Evolutionary conservation across 2,113 vertebrate genomes (phyloP).

Genomic region (Poeciliopsis occidentalis): DNA sequence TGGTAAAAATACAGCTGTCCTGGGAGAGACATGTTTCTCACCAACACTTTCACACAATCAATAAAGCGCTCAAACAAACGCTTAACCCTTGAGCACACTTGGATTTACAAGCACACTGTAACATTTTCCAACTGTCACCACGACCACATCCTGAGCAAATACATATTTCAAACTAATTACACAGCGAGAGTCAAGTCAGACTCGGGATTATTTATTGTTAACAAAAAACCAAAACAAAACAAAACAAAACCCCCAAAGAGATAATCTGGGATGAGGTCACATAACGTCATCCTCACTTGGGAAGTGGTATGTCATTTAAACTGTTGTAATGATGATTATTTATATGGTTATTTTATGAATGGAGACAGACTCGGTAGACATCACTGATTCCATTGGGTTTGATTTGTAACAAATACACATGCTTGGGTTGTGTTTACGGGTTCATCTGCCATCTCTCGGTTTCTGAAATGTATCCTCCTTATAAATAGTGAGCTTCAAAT

Average conservation of each 20-base stretch:
- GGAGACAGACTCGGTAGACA: slow-evolving; percentile 25
- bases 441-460: slow-evolving; percentile 2
- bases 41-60: slow-evolving; percentile 60
- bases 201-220: slow-evolving; percentile 18
- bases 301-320: slow-evolving; percentile 21
- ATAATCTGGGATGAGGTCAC: slow-evolving; percentile 27
- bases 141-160: slow-evolving; percentile 28
- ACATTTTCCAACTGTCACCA: slow-evolving; percentile 19
- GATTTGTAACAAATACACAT: slow-evolving; percentile 13
- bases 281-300: slow-evolving; percentile 50
- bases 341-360: slow-evolving; percentile 20
- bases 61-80: slow-evolving; percentile 12
- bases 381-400: slow-evolving; percentile 28
- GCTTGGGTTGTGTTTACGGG: slow-evolving; percentile 7
- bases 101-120: not conserved
- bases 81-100: not conserved
- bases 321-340: slow-evolving; percentile 40
- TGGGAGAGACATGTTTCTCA: slow-evolving; percentile 64
- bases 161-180: slow-evolving; percentile 33
- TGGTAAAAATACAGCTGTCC: slow-evolving; percentile 65
- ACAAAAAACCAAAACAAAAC: slow-evolving; percentile 29
- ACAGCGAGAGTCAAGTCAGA: slow-evolving; percentile 9
- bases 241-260: slow-evolving; percentile 1
- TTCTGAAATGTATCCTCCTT: not conserved
- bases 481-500: not conserved